These are phyloP conservation scores for Hyperoplus immaculatus DNA, from an alignment of 2,797 vertebrate genomes.

Conservation along the genomic window DNA sequence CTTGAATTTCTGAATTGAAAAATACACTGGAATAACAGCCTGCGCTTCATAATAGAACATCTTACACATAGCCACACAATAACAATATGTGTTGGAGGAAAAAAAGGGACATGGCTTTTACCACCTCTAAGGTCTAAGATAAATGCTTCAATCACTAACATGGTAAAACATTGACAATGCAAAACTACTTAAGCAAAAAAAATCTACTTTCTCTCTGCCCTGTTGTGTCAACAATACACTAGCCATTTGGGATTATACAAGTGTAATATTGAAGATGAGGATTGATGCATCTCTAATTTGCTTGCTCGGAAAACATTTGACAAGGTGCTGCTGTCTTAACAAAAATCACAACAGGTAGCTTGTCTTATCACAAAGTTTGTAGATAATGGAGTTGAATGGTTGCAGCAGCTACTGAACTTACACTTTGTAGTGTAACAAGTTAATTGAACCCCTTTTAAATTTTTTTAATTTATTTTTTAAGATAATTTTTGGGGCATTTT, in stretches of 20 bases:
- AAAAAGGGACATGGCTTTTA: not conserved
- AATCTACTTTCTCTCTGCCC: not conserved
- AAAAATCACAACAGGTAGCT: not conserved
- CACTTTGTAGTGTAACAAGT: not conserved
- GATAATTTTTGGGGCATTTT: no score
- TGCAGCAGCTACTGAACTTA: not conserved
- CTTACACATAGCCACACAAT: no score
- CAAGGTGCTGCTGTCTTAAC: not conserved
- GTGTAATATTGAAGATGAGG: not conserved
- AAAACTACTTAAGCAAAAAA: not conserved
- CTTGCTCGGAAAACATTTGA: not conserved
- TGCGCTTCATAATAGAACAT: not conserved
- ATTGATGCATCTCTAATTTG: not conserved
- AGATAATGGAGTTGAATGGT: not conserved
- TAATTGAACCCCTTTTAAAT: not conserved
- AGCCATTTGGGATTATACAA: not conserved
- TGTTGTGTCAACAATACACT: not conserved
- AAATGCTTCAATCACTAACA: not conserved
- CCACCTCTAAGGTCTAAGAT: not conserved
- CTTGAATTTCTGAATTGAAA: constrained; percentile 9
- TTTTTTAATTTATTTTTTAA: no score
- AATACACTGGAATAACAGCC: not conserved
- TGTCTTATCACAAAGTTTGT: not conserved
- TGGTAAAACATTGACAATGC: not conserved
- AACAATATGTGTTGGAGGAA: not conserved